Evolutionary conservation across 2,888 invertebrate species (phyloP).

Genomic region (Myopa tessellatipennis): DNA sequence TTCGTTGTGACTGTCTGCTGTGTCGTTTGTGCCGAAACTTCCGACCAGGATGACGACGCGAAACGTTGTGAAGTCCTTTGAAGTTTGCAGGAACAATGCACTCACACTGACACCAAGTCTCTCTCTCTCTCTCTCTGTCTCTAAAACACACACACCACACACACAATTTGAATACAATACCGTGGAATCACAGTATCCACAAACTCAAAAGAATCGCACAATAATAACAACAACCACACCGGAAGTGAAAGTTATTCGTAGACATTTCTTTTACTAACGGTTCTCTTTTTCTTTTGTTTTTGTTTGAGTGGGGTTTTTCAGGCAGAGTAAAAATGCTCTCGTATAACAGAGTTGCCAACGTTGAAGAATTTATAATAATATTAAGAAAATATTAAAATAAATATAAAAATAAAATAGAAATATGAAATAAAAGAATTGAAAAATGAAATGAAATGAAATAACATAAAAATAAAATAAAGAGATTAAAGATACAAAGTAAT

Average conservation of each 20-base stretch:
- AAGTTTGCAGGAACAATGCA: constrained; percentile 46
- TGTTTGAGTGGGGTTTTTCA: not conserved
- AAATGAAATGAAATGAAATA: not conserved
- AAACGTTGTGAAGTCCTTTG: constrained; percentile 41
- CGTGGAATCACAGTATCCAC: not conserved
- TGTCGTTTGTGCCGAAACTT: constrained; percentile 62
- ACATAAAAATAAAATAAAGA: not conserved
- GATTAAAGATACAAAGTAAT: no score
- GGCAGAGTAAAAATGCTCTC: not conserved
- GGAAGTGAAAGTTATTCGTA: constrained; percentile 51
- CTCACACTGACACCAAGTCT: constrained; percentile 36
- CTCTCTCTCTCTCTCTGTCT: not conserved
- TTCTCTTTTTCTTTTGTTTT: not conserved
- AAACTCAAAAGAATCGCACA: constrained; percentile 27
- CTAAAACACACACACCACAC: constrained; percentile 12
- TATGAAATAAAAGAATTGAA: not conserved
- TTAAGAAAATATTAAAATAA: not conserved
- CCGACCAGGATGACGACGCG: constrained; percentile 59
- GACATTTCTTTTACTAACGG: constrained; percentile 15
- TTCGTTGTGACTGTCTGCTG: constrained; percentile 63
- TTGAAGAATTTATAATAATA: not conserved
- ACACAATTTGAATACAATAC: not conserved
- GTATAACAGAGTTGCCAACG: not conserved
- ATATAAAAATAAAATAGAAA: not conserved
- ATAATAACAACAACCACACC: constrained; percentile 46